phyloP scores from a whole-genome alignment of 2,888 invertebrate species.

The Villa cingulata region DNA sequence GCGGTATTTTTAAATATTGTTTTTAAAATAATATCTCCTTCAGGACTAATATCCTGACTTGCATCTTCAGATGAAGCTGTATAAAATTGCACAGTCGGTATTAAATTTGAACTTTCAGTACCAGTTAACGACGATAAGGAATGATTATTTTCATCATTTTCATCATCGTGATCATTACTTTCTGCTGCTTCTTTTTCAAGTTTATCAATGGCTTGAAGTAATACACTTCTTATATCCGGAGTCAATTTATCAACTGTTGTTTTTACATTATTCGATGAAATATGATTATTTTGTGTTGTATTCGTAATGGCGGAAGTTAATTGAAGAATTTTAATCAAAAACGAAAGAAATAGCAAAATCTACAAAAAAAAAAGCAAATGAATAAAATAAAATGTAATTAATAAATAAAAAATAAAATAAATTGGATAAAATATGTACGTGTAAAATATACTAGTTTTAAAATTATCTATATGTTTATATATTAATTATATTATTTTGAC shows the following conservation, averaged over 20 bases:
- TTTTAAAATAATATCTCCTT: conserved; percentile 8
- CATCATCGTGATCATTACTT: conserved; percentile 20
- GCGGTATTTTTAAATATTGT: conserved; percentile 3
- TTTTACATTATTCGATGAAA: conserved; percentile 36
- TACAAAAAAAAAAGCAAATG: neutral
- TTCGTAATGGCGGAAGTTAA: conserved; percentile 14
- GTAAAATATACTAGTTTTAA: no score
- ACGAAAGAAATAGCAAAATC: neutral
- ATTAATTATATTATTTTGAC: no score
- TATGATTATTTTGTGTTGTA: conserved; percentile 31
- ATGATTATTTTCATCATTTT: conserved; percentile 30
- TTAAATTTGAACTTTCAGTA: conserved; percentile 34
- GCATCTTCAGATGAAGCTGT: conserved; percentile 26
- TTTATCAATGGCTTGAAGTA: conserved; percentile 61
- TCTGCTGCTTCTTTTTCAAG: conserved; percentile 50
- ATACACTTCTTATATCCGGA: conserved; percentile 57
- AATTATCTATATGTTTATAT: no score
- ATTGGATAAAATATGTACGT: no score
- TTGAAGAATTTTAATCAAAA: conserved; percentile 4
- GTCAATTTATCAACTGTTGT: conserved; percentile 44
- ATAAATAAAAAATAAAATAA: neutral
- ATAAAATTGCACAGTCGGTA: conserved; percentile 43
- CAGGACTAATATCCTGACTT: neutral
- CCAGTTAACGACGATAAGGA: conserved; percentile 22
- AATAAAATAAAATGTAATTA: neutral